Conservation (phyloP, 2,888 invertebrate species). For the Augiades crinisus region DNA sequence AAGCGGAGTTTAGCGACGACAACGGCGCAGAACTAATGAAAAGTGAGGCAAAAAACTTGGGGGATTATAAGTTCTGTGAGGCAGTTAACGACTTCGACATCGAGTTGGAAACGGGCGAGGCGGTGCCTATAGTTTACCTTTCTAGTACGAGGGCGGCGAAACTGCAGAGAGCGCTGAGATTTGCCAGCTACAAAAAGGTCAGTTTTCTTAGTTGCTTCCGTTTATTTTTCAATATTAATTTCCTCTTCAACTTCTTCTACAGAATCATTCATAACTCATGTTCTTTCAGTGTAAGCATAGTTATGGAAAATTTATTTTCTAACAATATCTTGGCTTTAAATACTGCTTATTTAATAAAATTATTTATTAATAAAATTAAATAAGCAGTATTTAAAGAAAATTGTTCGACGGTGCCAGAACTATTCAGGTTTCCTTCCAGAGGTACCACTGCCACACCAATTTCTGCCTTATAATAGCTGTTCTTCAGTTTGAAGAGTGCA, state of each 20-base stretch:
- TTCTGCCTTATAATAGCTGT: too few relatives aligned
- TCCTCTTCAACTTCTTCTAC: background rate
- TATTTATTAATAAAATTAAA: too few relatives aligned
- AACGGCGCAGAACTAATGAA: conserved; percentile 62
- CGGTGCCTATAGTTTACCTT: conserved; percentile 73
- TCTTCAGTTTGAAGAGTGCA: too few relatives aligned
- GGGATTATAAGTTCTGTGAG: conserved; percentile 72
- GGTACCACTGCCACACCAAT: too few relatives aligned
- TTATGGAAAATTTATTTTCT: too few relatives aligned
- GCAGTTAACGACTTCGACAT: conserved; percentile 74
- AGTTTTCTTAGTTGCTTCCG: conserved; percentile 34
- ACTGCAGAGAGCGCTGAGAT: conserved; percentile 78
- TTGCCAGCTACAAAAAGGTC: conserved; percentile 82
- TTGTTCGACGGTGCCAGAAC: too few relatives aligned
- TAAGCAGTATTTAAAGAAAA: too few relatives aligned
- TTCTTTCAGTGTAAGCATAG: too few relatives aligned
- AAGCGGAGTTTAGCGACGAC: conserved; percentile 58
- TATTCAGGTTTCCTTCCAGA: too few relatives aligned
- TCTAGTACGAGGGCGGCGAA: conserved; percentile 75
- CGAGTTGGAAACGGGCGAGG: conserved; percentile 64
- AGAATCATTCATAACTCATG: background rate
- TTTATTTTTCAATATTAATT: conserved; percentile 16
- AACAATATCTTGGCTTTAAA: too few relatives aligned
- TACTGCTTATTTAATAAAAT: too few relatives aligned
- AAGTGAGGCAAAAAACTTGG: conserved; percentile 62